These are phyloP conservation scores for Plotosus lineatus DNA, from an alignment of 2,113 vertebrate species.

Conservation along the genomic window DNA sequence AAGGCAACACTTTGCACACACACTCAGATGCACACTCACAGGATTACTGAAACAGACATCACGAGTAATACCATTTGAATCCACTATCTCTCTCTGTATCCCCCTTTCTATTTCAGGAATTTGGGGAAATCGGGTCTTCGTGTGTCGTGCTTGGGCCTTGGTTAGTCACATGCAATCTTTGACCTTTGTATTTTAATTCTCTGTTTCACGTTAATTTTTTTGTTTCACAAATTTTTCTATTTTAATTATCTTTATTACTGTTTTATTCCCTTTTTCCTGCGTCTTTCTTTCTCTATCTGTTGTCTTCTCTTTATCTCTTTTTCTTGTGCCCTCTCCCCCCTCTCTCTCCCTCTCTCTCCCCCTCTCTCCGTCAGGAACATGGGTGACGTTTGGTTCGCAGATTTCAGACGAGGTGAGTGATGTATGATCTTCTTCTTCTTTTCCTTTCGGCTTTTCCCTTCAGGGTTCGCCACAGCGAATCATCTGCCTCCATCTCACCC, in stretches of 20 bases:
- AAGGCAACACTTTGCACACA: background rate
- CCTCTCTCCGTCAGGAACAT: constrained; percentile 77
- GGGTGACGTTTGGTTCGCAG: constrained; percentile 92
- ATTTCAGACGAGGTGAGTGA: constrained; percentile 87
- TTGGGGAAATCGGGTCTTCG: constrained; percentile 76
- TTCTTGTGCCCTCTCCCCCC: background rate
- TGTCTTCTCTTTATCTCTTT: background rate
- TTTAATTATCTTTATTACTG: background rate
- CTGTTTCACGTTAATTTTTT: background rate
- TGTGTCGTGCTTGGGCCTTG: constrained; percentile 76
- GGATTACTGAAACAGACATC: background rate
- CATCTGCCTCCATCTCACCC: too few species aligned
- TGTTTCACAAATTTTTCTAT: background rate
- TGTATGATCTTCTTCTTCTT: background rate
- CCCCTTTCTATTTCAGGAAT: constrained; percentile 62
- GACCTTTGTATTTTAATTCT: background rate
- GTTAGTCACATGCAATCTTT: constrained; percentile 58
- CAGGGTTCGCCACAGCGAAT: too few species aligned
- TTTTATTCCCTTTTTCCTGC: too few species aligned
- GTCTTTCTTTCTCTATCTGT: background rate
- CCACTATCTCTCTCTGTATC: constrained; percentile 2
- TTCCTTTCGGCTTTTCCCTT: too few species aligned
- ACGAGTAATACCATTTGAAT: background rate
- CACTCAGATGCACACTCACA: background rate
- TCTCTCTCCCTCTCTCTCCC: constrained; percentile 17